Percentiles rank a stretch among this genome's conserved stretches.
These are phyloP conservation scores for Callospermophilus lateralis DNA, from an alignment of 2,113 vertebrate genomes.

Conservation along the genomic window DNA sequence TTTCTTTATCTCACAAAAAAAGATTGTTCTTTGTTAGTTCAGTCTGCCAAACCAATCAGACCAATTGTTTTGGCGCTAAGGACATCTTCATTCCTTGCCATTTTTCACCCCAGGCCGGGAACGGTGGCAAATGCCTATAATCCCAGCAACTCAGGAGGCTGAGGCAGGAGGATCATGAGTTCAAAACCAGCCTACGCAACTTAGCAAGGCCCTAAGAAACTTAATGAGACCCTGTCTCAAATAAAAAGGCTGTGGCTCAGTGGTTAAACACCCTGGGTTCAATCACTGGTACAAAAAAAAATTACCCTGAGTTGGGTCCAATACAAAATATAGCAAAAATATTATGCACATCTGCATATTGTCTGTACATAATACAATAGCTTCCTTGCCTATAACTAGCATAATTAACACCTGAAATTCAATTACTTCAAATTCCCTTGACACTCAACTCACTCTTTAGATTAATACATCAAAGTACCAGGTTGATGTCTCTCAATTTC, in stretches of 20 bases:
- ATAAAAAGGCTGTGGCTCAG: too few species aligned
- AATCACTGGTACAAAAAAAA: slow-evolving; percentile 21
- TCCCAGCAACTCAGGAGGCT: too few species aligned
- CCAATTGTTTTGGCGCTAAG: neutral
- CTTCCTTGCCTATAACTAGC: slow-evolving; percentile 39
- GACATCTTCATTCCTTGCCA: slow-evolving; percentile 3
- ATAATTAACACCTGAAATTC: slow-evolving; percentile 45
- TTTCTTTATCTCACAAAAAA: slow-evolving; percentile 2
- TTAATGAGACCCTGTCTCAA: too few species aligned
- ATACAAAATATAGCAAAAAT: slow-evolving; percentile 51
- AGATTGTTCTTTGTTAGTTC: neutral
- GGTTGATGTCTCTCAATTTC: slow-evolving; percentile 48
- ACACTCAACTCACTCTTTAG: slow-evolving; percentile 36
- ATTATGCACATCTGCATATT: neutral
- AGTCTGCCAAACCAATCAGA: neutral
- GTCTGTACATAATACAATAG: slow-evolving; percentile 48
- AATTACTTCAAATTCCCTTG: slow-evolving; percentile 64
- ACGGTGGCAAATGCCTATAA: too few species aligned
- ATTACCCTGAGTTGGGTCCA: slow-evolving; percentile 40
- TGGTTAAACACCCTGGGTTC: too few species aligned
- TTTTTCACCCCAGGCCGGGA: neutral
- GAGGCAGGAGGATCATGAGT: too few species aligned
- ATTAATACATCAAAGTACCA: slow-evolving; percentile 70
- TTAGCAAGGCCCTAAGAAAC: too few species aligned
- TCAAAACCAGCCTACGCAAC: too few species aligned